phyloP scores from a whole-genome alignment of 2,888 invertebrate species.

The Blomia tropicalis region DNA sequence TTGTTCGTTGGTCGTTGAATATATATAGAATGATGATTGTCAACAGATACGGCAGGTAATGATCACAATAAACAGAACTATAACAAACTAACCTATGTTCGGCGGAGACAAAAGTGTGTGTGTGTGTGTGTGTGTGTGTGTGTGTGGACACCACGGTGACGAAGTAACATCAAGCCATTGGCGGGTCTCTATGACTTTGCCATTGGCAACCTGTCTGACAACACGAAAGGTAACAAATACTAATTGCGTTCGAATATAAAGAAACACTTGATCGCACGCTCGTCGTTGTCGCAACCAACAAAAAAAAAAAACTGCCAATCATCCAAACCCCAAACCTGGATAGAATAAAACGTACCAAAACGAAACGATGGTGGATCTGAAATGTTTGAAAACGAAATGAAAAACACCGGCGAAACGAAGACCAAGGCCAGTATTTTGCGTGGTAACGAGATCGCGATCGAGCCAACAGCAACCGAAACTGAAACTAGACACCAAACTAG shows the following conservation, averaged over 20 bases:
- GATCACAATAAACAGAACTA: not conserved
- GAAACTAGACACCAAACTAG: not conserved
- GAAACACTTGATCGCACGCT: conserved; percentile 6
- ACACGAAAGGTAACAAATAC: conserved; percentile 12
- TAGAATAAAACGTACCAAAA: not conserved
- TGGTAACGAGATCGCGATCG: no score
- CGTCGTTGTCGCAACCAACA: not conserved
- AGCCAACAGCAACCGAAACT: no score
- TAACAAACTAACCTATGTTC: no score
- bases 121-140: not conserved
- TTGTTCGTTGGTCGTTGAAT: not conserved
- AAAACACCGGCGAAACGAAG: no score
- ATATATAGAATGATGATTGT: not conserved
- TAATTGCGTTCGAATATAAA: conserved; percentile 1
- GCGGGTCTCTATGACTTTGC: conserved; percentile 1
- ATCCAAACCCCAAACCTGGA: not conserved
- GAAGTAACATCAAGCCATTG: not conserved
- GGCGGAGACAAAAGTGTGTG: no score
- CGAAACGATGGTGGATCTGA: no score
- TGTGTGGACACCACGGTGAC: not conserved
- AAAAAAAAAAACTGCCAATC: not conserved
- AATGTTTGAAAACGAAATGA: no score
- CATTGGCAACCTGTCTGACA: conserved; percentile 13
- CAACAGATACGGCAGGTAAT: not conserved
- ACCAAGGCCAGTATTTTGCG: no score